Evolutionary conservation across 92 coral and sea anemone genomes (phyloP), one percentile per base, ranked within the genome.

Genomic region (Porites cylindrica): DNA sequence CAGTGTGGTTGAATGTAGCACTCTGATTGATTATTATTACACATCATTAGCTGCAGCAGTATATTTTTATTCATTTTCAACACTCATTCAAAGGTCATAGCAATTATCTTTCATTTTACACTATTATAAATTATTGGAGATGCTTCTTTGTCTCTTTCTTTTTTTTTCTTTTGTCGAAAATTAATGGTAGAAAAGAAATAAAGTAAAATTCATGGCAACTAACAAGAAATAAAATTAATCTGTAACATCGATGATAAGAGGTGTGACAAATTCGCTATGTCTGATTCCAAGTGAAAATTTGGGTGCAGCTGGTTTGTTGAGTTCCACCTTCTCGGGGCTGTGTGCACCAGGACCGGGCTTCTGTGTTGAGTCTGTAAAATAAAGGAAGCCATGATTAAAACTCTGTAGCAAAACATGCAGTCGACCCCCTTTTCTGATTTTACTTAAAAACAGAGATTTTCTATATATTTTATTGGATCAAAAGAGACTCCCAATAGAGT

Each of bases 311-410:
- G 77, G 65, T 85, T 95, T 97, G 89, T 90, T 97, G 72, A 90
- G 90, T 43, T 83, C 85, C 51, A 95, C 98, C 76, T 97, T 93
- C 93, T 97, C 99, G 75, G 99, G 99, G 88, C 99, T 95, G 95
- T 97, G 98, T 12, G 98, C 98, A n/a, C 99, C 99, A n/a, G 99
- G 99, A 7, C 99, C 99, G 62, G 99, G 99, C 77, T 97, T 97
- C 85, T 86, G 78, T 23, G 99, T 97, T 23, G 96, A 87, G 75
- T 97, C 99, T 95, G 86, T 16, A 16, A 65, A 10, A 21, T 10
- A 47, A 77, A 71, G 21, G 14, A 76, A 60, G 47, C 47, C 47
- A 4, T 38, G 47, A 38, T 0, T 38, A 38, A 38, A 38, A 38
- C 47, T 38, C 47, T 38, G 47, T 38, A 38, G 47, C 5, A 4